Evolutionary conservation across 2,797 vertebrate species (phyloP).

Genomic region (Pantherophis alleghaniensis): DNA sequence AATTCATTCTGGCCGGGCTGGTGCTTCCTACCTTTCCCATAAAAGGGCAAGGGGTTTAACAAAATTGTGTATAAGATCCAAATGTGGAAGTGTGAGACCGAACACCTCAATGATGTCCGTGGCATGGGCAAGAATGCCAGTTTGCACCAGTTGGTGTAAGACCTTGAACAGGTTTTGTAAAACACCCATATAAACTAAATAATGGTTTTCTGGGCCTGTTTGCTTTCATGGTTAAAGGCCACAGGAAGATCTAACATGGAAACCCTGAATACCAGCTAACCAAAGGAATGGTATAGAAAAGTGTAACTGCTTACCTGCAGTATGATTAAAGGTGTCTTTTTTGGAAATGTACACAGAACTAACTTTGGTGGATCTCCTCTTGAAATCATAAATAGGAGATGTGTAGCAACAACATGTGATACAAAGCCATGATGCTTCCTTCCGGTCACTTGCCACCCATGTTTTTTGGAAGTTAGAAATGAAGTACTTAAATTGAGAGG

Average conservation of each 20-base stretch:
- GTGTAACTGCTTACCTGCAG: neutral
- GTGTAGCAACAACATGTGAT: neutral
- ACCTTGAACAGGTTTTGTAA: slow-evolving; percentile 13
- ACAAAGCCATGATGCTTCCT: neutral
- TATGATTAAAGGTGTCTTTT: neutral
- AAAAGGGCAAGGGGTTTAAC: slow-evolving; percentile 40
- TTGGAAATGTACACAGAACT: neutral
- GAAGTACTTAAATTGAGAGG: neutral
- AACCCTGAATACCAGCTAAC: slow-evolving; percentile 45
- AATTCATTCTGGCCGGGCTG: slow-evolving; percentile 35
- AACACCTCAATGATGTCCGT: slow-evolving; percentile 17
- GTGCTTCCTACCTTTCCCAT: slow-evolving; percentile 1
- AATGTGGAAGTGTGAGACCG: slow-evolving; percentile 9
- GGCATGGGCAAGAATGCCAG: slow-evolving; percentile 7
- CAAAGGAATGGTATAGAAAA: slow-evolving; percentile 23
- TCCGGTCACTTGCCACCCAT: neutral
- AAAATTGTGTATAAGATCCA: slow-evolving; percentile 1
- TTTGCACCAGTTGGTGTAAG: slow-evolving; percentile 19
- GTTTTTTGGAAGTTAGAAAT: neutral
- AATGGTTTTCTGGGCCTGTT: slow-evolving; percentile 39
- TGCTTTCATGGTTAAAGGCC: slow-evolving; percentile 54
- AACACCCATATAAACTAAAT: slow-evolving; percentile 43
- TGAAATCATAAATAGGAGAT: neutral
- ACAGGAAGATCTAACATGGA: slow-evolving; percentile 32
- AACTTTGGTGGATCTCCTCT: neutral